Evolutionary conservation across 2,797 vertebrate genomes (phyloP), one percentile per base, ranked within the genome.

Genomic region (Diglossa cyanea): DNA sequence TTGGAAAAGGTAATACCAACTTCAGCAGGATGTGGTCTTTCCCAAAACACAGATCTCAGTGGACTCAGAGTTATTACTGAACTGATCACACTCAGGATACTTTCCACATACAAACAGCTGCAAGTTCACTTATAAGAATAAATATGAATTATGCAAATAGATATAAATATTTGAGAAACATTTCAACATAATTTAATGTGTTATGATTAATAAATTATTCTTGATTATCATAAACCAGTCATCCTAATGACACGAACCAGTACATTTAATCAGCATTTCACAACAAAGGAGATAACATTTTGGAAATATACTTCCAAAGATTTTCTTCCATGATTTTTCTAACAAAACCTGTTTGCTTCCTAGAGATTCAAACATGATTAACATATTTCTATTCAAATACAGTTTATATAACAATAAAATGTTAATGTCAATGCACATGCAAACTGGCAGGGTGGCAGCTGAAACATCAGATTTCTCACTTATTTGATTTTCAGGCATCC

Each of bases 151-250:
- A 92, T 75, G 57, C 15, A 85, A 72, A 81, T 48, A 7, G 20
- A 44, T 47, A 77, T 33, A 90, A 91, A 90, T 88, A 79, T 40
- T 67, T 65, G 23, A 50, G 79, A 87, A 93, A 66, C 44, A 42
- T 28, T 11, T 82, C 60, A 74, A 77, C 13, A 31, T 60, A 39
- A 76, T 87, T 91, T 62, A 82, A 60, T 57, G 13, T 60, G n/a
- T 30, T 83, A 61, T 70, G 40, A 75, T 90, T 94, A 91, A 83
- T 78, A 77, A 54, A 77, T 83, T 62, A 71, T 89, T 85, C 45
- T 86, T 89, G 48, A 87, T 91, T 94, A 61, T 62, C 39, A 90
- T 12, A 47, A 94, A 93, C 83, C 5, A 26, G 86, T 86, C 60
- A 89, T 28, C 23, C 26, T 82, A 92, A 77, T 60, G 17, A 58